Evolutionary conservation across 2,113 vertebrate genomes (phyloP).

Genomic region (Actinemys pallida): DNA sequence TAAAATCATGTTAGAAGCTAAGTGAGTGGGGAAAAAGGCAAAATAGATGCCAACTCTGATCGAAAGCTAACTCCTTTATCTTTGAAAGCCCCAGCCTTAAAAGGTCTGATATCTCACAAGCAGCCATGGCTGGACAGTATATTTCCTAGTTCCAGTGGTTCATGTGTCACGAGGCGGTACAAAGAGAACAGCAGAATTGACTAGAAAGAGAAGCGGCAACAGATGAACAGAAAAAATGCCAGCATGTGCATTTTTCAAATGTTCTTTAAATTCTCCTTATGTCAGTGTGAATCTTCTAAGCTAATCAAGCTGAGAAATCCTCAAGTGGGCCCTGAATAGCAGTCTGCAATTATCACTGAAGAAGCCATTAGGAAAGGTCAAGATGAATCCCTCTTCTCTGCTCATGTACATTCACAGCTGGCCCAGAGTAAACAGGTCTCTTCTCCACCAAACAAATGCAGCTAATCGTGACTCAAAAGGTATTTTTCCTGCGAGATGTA

Average conservation of each 20-base stretch:
- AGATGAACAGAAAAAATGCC: background rate
- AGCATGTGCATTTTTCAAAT: background rate
- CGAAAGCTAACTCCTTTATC: no score
- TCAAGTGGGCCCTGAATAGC: background rate
- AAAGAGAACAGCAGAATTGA: background rate
- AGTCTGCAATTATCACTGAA: accelerated
- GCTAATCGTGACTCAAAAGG: background rate
- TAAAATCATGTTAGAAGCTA: background rate
- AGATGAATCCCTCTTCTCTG: accelerated
- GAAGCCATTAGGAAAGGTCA: background rate
- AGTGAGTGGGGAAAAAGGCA: background rate
- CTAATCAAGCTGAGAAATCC: background rate
- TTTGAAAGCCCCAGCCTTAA: background rate
- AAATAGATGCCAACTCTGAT: background rate
- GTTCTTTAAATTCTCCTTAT: background rate
- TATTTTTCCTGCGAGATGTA: constrained; percentile 76
- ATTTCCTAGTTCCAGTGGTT: background rate
- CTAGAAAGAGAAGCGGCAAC: background rate
- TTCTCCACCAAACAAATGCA: background rate
- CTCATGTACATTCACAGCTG: background rate
- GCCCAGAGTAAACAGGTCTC: background rate
- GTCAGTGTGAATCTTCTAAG: background rate
- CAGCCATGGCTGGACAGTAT: background rate
- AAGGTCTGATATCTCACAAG: background rate
- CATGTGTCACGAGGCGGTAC: background rate